phyloP scores from a whole-genome alignment of 2,113 vertebrate species.

The Arenaria interpres region DNA sequence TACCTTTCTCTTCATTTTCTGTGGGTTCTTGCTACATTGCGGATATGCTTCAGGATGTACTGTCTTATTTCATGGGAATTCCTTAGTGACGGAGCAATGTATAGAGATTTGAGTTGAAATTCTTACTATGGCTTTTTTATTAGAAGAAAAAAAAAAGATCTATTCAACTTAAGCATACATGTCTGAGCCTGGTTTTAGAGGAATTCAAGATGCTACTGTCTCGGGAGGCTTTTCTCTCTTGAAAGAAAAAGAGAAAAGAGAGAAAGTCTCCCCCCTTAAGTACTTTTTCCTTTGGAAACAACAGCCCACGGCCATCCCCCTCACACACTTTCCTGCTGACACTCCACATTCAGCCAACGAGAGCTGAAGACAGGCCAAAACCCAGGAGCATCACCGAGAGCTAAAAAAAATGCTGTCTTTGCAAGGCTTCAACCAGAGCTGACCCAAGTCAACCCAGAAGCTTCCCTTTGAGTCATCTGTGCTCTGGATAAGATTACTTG shows the following conservation, averaged over 20 bases:
- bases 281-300: conserved; percentile 20
- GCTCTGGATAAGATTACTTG: background rate
- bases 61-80: background rate
- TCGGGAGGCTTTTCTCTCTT: background rate
- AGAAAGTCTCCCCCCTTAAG: background rate
- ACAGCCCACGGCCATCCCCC: background rate
- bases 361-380: background rate
- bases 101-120: background rate
- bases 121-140: background rate
- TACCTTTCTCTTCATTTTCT: conserved; percentile 12
- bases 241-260: background rate
- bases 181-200: background rate
- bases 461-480: background rate
- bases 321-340: background rate
- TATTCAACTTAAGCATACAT: background rate
- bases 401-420: background rate
- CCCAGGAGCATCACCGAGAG: background rate
- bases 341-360: background rate
- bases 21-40: background rate
- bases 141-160: background rate
- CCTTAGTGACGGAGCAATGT: background rate
- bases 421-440: background rate
- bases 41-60: background rate
- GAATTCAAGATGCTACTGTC: background rate
- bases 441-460: background rate